phyloP scores from a whole-genome alignment of 2,888 invertebrate genomes.

The Luffia ferchaultella region DNA sequence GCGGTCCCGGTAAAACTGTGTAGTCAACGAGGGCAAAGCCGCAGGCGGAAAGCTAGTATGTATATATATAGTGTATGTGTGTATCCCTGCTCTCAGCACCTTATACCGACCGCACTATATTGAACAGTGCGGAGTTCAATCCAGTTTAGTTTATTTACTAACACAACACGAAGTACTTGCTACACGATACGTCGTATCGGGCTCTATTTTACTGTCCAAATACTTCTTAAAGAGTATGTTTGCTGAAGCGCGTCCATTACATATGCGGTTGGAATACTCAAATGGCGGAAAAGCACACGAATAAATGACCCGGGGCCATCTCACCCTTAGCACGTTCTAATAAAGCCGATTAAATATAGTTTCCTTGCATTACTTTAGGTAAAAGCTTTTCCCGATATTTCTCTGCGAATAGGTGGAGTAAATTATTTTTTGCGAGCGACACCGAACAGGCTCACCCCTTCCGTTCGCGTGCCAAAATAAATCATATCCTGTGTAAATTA shows the following conservation, averaged over 20 bases:
- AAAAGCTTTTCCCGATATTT: constrained; percentile 22
- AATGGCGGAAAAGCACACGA: background rate
- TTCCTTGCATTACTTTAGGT: constrained; percentile 18
- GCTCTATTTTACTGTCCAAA: no score
- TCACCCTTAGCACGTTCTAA: background rate
- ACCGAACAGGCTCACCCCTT: background rate
- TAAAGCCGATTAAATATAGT: constrained; percentile 15
- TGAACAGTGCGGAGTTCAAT: no score
- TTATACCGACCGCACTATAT: no score
- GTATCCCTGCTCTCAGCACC: no score
- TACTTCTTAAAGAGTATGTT: background rate
- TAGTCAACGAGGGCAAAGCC: no score
- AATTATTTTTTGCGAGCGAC: background rate
- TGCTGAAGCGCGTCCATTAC: background rate
- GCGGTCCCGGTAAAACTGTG: no score
- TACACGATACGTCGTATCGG: no score
- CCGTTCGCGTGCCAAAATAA: background rate
- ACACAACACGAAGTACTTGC: no score
- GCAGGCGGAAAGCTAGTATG: no score
- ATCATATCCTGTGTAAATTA: background rate
- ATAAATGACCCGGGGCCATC: background rate
- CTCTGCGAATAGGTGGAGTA: constrained; percentile 14
- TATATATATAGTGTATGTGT: no score
- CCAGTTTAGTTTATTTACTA: no score
- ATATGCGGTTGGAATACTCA: background rate